Conservation (phyloP, 2,797 vertebrate genomes). For the Coranthus polyacanthus region DNA sequence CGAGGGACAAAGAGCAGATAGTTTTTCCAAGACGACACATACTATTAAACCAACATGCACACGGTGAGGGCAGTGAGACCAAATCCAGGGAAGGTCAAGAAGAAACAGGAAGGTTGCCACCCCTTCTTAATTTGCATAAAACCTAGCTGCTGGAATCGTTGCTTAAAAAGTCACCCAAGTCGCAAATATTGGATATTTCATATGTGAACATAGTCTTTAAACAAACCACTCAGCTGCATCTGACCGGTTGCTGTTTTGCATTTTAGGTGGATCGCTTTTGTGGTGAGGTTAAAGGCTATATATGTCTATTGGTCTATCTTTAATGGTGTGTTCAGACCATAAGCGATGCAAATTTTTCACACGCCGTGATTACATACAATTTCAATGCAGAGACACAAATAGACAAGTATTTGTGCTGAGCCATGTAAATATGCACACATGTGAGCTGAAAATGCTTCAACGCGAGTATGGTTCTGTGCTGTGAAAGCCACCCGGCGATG, state of each 20-base stretch:
- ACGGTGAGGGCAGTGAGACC: constrained; percentile 6
- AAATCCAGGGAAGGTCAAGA: constrained; percentile 14
- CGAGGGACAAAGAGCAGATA: constrained; percentile 49
- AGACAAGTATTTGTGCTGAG: too few relatives aligned
- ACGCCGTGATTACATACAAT: too few relatives aligned
- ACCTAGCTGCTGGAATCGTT: constrained; percentile 9
- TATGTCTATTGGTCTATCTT: constrained; percentile 23
- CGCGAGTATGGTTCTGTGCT: too few relatives aligned
- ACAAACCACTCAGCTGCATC: constrained; percentile 16
- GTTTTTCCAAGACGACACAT: constrained; percentile 51
- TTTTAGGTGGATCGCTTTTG: constrained; percentile 52
- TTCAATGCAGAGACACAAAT: too few relatives aligned
- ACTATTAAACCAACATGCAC: constrained; percentile 60
- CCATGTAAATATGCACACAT: too few relatives aligned
- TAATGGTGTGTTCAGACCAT: too few relatives aligned
- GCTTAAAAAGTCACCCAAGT: constrained; percentile 17
- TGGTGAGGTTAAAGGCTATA: constrained; percentile 53
- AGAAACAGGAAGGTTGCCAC: constrained; percentile 26
- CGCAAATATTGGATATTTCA: constrained; percentile 13
- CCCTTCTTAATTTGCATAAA: constrained; percentile 27
- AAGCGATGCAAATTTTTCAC: too few relatives aligned
- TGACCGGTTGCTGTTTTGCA: constrained; percentile 20
- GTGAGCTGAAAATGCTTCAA: too few relatives aligned
- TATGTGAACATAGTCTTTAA: neutral
- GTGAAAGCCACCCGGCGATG: too few relatives aligned